Base-by-base conservation (phyloP, 2,113 vertebrate species). In the Menura novaehollandiae region DNA sequence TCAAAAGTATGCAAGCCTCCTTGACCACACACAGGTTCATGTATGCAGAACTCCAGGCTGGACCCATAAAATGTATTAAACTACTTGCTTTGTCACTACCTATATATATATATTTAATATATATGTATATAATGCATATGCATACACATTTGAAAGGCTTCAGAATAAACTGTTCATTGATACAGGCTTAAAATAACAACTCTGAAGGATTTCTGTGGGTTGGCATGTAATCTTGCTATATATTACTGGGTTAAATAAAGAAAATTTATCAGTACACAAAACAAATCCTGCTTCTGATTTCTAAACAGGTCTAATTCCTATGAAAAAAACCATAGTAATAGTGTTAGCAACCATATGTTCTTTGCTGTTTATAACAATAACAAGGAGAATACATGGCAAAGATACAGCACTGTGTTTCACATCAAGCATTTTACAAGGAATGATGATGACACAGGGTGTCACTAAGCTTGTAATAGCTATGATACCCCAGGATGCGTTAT, bases 1-100 rank as follows among this genome's bases (percentile, higher is more conserved):
- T 97, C 95, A 95, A 85, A 98, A 94, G 93, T 88, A 97, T 85
- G 80, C 92, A 96, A 95, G 79, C 19, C 88, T 93, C 58, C 72
- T 91, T 96, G 88, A 92, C 95, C 83, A 91, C 97, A 97, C 26
- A 90, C 90, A 96, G 93, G 60, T 83, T 76, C 75, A 59, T 85
- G 53, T 53, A 89, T 77, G 75, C 33, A 95, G 60, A 95, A 89
- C 58, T 86, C 78, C 94, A 96, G 58, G 37, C 64, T 52, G 26
- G 75, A 94, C 55, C 49, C 85, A 86, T 62, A 96, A 96, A 93
- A 95, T 26, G n/a, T 59, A 85, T 87, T 85, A 91, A 95, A 96
- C 56, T 85, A 94, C 90, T 93, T 91, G 82, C 44, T 97, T 94
- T 93, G 68, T 89, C 88, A 84, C 71, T 91, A 87, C 78, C 87